phyloP scores from a whole-genome alignment of 2,888 invertebrate genomes.

The Drosophila incognita region DNA sequence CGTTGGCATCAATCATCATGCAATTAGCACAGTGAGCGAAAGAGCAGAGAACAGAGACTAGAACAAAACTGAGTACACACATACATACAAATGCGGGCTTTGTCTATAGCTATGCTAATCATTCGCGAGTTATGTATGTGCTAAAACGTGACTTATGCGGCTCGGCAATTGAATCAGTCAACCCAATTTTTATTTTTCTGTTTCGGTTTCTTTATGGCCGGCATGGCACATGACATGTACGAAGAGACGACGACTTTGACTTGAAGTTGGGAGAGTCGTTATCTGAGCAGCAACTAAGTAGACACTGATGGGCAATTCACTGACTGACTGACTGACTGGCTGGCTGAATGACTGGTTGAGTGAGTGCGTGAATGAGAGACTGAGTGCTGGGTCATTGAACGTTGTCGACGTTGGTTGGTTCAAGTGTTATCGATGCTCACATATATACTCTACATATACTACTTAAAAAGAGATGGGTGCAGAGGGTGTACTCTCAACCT shows the following conservation, averaged over 20 bases:
- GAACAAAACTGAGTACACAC: conserved; percentile 1
- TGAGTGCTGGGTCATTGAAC: conserved; percentile 69
- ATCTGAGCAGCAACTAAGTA: conserved; percentile 43
- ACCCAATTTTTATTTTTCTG: conserved; percentile 27
- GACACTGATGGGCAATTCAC: conserved; percentile 37
- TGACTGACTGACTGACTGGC: conserved; percentile 15
- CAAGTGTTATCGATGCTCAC: conserved; percentile 43
- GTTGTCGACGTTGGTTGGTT: conserved; percentile 46
- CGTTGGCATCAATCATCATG: conserved; percentile 43
- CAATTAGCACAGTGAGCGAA: conserved; percentile 43
- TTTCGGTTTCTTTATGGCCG: conserved; percentile 28
- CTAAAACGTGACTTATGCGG: conserved; percentile 69
- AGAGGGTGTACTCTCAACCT: conserved; percentile 44
- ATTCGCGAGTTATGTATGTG: conserved; percentile 47
- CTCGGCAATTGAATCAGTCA: conserved; percentile 37
- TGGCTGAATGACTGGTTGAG: conserved; percentile 15
- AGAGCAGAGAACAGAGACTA: conserved; percentile 2
- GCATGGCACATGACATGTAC: conserved; percentile 28
- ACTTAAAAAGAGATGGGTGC: neutral
- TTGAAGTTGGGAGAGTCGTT: conserved; percentile 17
- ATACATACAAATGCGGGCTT: neutral
- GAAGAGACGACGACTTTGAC: conserved; percentile 1
- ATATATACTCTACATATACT: conserved; percentile 12
- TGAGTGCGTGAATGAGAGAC: conserved; percentile 28
- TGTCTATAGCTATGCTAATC: conserved; percentile 46